Evolutionary conservation across 2,888 invertebrate species (phyloP).

Genomic region (Pollenia amentaria): DNA sequence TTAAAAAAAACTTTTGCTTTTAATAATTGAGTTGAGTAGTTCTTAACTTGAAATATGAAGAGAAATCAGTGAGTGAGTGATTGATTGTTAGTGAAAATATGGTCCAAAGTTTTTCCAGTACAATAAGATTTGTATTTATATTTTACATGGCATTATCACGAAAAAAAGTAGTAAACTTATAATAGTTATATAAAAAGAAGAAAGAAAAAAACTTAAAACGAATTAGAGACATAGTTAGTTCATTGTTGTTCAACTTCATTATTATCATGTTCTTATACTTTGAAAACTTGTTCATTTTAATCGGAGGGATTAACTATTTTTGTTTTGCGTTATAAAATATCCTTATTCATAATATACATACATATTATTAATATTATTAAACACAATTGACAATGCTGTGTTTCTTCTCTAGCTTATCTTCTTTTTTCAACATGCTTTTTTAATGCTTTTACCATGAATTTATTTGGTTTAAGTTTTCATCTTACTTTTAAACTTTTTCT

Average conservation of each 20-base stretch:
- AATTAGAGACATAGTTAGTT: slow-evolving; percentile 24
- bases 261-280: slow-evolving; percentile 32
- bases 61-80: slow-evolving; percentile 31
- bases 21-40: slow-evolving; percentile 71
- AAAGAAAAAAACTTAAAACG: slow-evolving; percentile 75
- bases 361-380: slow-evolving; percentile 56
- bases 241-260: slow-evolving; percentile 38
- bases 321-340: slow-evolving; percentile 49
- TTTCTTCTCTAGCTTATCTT: slow-evolving; percentile 37
- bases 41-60: slow-evolving; percentile 52
- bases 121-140: slow-evolving; percentile 53
- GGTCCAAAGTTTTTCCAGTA: slow-evolving; percentile 72
- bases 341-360: slow-evolving; percentile 19
- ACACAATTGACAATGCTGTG: slow-evolving; percentile 75
- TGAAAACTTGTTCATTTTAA: slow-evolving; percentile 58
- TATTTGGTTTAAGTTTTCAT: slow-evolving; percentile 38
- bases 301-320: slow-evolving; percentile 73
- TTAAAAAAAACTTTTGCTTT: neutral
- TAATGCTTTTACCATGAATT: slow-evolving; percentile 20
- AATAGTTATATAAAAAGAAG: neutral
- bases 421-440: slow-evolving; percentile 4
- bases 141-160: slow-evolving; percentile 74
- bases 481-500: slow-evolving; percentile 16
- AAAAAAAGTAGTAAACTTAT: slow-evolving; percentile 1
- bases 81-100: slow-evolving; percentile 66